Evolutionary conservation across 2,888 invertebrate genomes (phyloP), one percentile per base, ranked within the genome.

Genomic region (Drosophila paramelanica): DNA sequence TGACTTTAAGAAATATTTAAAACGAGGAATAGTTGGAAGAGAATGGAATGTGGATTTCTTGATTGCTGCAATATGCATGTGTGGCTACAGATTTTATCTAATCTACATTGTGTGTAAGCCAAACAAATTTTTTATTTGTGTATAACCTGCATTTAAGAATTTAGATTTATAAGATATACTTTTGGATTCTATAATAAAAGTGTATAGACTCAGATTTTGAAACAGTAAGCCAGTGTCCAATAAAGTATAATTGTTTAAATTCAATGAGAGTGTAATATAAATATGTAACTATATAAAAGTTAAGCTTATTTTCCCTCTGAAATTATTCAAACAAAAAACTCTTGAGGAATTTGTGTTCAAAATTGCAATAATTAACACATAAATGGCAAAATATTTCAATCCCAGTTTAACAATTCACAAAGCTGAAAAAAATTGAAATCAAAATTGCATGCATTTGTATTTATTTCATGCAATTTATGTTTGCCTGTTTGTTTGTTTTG

Each of bases 1-100:
- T 86, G 88, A 88, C 83, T 86, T 62, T 67, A 62, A 82, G 81
- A 83, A 78, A 73, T 42, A 71, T 43, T 56, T 38, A 45, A 20
- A 17, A 59, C 56, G 25, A 14, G 36, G 5, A 23, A 13, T 0
- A 17, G 36, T 36, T 43, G 8, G 11, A 7, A 39, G 38, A 6
- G 8, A 8, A 3, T 5, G 2, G 20, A 17, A 13, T 5, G 6
- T n/a, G 39, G 25, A 2, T 0, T 4, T 31, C 58, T 42, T 68
- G 79, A 75, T 75, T 75, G 74, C 51, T n/a, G 17, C 52, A 42
- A 43, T 47, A 55, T 59, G 61, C 47, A 62, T 77, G 67, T 77
- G 45, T 42, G 53, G n/a, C 7, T 14, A 50, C 23, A 6, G 58
- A 67, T 62, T 59, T 59, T 14, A 38, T 61, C 36, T 46, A 43